These are phyloP conservation scores for Drosophila lacertosa DNA, from an alignment of 1,140 invertebrate species.

Conservation along the genomic window DNA sequence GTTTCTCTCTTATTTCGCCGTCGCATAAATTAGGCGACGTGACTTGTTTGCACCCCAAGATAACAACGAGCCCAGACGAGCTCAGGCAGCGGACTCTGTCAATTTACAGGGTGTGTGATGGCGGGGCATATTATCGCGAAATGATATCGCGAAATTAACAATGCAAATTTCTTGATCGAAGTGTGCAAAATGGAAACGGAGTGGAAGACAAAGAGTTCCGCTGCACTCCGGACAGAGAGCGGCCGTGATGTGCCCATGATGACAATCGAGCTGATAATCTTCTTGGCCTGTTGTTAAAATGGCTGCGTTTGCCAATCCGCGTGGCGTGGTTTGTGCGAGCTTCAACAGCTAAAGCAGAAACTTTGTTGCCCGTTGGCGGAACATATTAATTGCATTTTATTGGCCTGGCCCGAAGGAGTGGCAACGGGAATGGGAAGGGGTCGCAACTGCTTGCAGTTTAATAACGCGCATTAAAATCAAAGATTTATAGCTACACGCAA, in stretches of 20 bases:
- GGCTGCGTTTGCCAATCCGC: conserved; percentile 14
- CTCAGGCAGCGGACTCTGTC: conserved; percentile 6
- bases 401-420: conserved; percentile 47
- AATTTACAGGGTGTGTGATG: conserved; percentile 27
- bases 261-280: conserved; percentile 10
- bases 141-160: conserved; percentile 68
- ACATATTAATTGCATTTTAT: conserved; percentile 83
- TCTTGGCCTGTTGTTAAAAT: conserved; percentile 3
- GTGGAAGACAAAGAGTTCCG: conserved; percentile 38
- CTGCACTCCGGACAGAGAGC: conserved; percentile 9
- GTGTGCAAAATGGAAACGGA: conserved; percentile 70
- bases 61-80: conserved; percentile 54
- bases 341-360: conserved; percentile 46
- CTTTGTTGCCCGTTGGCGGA: conserved; percentile 78
- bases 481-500: conserved; percentile 81
- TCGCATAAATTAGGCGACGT: conserved; percentile 81
- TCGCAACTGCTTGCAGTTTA: conserved; percentile 73
- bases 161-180: conserved; percentile 77
- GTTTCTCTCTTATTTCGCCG: too few species aligned
- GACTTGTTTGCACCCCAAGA: conserved; percentile 73
- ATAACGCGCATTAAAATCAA: conserved; percentile 81
- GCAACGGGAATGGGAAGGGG: not conserved
- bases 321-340: conserved; percentile 66
- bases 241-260: conserved; percentile 11
- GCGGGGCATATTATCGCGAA: conserved; percentile 56